A percentile compares a stretch with the other conserved stretches of the same genome.
phyloP scores from a whole-genome alignment of 2,797 vertebrate genomes.

The Rhynchonycteris naso region DNA sequence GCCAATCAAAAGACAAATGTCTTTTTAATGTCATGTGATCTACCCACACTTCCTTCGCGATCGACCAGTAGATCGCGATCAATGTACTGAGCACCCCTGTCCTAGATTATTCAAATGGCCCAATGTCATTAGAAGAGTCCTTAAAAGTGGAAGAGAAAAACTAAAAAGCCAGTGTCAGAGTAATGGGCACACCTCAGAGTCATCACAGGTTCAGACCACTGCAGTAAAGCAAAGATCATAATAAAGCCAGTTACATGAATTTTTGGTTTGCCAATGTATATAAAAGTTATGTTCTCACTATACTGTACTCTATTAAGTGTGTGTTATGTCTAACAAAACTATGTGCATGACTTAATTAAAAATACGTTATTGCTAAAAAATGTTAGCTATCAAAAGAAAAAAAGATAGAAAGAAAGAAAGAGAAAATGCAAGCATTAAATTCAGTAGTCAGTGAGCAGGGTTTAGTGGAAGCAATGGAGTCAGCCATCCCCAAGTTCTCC shows the following conservation, averaged over 20 bases:
- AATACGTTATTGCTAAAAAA: background rate
- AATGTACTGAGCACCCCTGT: no score
- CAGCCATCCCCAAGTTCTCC: background rate
- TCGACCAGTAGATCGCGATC: no score
- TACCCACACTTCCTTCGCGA: no score
- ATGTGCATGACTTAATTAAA: background rate
- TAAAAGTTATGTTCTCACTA: background rate
- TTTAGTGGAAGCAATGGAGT: background rate
- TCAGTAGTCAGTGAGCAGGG: background rate
- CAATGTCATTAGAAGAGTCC: background rate
- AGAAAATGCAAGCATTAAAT: background rate
- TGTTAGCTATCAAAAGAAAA: background rate
- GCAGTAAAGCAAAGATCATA: rapidly evolving
- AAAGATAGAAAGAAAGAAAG: no score
- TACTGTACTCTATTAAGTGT: background rate
- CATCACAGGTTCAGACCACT: background rate
- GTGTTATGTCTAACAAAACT: background rate
- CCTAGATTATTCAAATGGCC: background rate
- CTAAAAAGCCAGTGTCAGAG: background rate
- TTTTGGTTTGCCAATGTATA: no score
- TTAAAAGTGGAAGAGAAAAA: background rate
- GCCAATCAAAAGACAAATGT: no score
- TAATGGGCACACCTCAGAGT: background rate
- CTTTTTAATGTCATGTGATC: no score
- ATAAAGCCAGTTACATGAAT: no score